These are phyloP conservation scores for Antedon mediterranea DNA, from an alignment of 53 echinoderm and acorn worm species.

Conservation along the genomic window DNA sequence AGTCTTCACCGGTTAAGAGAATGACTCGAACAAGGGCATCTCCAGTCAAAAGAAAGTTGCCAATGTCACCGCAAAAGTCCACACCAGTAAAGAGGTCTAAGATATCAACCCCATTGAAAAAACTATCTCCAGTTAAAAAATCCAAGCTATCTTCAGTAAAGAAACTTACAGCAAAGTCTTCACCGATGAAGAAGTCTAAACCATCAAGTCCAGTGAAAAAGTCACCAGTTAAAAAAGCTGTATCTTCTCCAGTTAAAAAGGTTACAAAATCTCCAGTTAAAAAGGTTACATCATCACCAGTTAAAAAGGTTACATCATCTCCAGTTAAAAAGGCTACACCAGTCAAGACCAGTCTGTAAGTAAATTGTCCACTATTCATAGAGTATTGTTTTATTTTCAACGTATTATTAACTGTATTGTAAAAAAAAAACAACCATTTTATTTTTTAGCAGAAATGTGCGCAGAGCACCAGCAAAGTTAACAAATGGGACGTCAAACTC, in stretches of 20 bases:
- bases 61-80: neutral
- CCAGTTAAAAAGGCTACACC: neutral
- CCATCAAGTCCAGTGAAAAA: neutral
- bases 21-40: neutral
- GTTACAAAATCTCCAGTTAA: neutral
- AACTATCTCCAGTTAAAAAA: constrained; percentile 15
- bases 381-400: constrained; percentile 2
- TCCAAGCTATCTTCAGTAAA: constrained; percentile 3
- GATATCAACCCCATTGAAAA: constrained; percentile 15
- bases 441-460: constrained; percentile 2
- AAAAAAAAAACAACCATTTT: neutral
- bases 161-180: neutral
- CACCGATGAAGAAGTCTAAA: neutral
- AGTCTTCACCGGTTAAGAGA: neutral
- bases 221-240: constrained; percentile 1
- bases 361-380: constrained; percentile 2
- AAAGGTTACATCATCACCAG: neutral
- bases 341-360: constrained; percentile 9
- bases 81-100: neutral
- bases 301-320: neutral
- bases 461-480: neutral
- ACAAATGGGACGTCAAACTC: neutral
- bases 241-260: constrained; percentile 8
- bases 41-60: neutral
- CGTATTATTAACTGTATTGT: no score